Conservation (phyloP, 2,888 invertebrate species). For the Cheilosia impressa region DNA sequence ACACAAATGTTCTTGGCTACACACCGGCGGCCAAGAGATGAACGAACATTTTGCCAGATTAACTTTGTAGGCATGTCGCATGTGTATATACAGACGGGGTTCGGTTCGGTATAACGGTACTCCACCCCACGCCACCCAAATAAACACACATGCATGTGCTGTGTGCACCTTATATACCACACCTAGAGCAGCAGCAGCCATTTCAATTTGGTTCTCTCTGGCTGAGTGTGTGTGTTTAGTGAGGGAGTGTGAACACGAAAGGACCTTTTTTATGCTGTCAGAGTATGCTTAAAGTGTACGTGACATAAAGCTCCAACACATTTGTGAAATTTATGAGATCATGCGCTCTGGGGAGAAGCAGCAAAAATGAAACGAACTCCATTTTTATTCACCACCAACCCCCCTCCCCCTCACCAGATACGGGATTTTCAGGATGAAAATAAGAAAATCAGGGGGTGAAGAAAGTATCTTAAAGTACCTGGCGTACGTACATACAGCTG, state of each 20-base stretch:
- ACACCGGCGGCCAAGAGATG: constrained; percentile 61
- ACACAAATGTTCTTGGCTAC: constrained; percentile 46
- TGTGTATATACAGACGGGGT: constrained; percentile 8
- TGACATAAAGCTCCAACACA: constrained; percentile 72
- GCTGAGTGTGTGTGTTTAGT: constrained; percentile 26
- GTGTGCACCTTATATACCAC: constrained; percentile 57
- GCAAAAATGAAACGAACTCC: constrained; percentile 72
- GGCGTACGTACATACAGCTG: constrained; percentile 27
- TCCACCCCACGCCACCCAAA: constrained; percentile 6
- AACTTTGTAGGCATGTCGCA: constrained; percentile 48
- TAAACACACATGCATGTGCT: not conserved
- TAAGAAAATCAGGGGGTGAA: constrained; percentile 11
- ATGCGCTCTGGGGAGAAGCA: constrained; percentile 71
- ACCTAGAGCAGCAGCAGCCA: constrained; percentile 37
- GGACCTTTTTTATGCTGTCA: constrained; percentile 38
- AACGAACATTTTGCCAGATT: constrained; percentile 69
- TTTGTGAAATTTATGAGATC: constrained; percentile 75
- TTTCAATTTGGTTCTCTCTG: constrained; percentile 32
- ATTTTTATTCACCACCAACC: constrained; percentile 53
- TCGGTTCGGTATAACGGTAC: not conserved
- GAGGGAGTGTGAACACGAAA: constrained; percentile 69
- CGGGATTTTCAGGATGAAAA: constrained; percentile 19
- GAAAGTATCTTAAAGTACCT: constrained; percentile 64
- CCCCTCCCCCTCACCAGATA: not conserved
- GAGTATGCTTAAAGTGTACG: constrained; percentile 44